Conservation (phyloP, 1,140 invertebrate genomes). For the Drosophila paulistorum region DNA sequence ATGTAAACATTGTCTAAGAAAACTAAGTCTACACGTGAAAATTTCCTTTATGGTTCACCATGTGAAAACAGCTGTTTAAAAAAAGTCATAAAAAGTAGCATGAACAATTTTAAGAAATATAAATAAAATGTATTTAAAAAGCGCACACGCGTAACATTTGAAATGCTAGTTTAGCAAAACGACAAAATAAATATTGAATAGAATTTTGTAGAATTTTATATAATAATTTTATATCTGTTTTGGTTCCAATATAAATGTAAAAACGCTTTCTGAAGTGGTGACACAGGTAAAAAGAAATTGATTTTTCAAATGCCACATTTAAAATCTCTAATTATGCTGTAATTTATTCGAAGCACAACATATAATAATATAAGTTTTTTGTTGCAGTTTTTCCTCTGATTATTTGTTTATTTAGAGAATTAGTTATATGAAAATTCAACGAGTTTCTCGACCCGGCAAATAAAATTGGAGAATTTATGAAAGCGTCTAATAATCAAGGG, state of each 20-base stretch:
- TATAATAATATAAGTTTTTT: not conserved
- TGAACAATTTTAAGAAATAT: conserved; percentile 46
- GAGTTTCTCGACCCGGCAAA: conserved; percentile 48
- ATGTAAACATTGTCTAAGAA: conserved; percentile 1
- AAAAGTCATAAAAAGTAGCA: conserved; percentile 42
- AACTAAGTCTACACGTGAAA: conserved; percentile 59
- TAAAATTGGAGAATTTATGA: conserved; percentile 70
- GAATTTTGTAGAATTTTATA: not conserved
- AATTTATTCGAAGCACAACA: not conserved
- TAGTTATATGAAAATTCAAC: conserved; percentile 38
- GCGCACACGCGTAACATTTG: conserved; percentile 17
- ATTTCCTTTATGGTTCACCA: conserved; percentile 29
- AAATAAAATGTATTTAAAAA: conserved; percentile 48
- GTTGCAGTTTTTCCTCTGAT: conserved; percentile 11
- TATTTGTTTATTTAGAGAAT: conserved; percentile 39
- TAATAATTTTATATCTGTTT: conserved; percentile 4
- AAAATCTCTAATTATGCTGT: not conserved
- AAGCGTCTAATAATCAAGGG: conserved; percentile 33
- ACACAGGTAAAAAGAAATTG: not conserved
- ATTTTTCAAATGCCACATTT: not conserved
- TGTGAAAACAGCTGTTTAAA: conserved; percentile 56
- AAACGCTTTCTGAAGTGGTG: not conserved
- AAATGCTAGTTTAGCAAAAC: not conserved
- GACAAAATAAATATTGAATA: conserved; percentile 23
- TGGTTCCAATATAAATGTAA: not conserved